Percentiles rank a stretch among this genome's conserved stretches.
Conservation (phyloP, 1,140 invertebrate genomes). For the Triops longicaudatus region DNA sequence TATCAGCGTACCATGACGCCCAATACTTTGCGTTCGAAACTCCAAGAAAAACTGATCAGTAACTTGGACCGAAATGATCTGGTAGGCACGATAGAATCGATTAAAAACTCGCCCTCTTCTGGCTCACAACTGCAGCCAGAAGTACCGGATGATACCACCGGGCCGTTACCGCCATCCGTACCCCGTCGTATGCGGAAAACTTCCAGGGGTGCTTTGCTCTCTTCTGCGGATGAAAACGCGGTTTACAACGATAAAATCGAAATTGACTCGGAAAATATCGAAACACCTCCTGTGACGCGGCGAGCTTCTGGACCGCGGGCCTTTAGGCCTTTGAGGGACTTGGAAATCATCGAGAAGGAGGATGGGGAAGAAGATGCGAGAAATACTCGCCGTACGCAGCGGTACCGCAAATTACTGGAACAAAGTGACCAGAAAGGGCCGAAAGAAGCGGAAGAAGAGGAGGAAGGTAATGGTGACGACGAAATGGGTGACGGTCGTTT, state of each 20-base stretch:
- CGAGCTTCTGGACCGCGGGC: conserved; percentile 48
- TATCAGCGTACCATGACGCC: conserved; percentile 34
- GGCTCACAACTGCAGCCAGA: neutral
- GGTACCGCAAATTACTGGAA: conserved; percentile 29
- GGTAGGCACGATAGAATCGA: conserved; percentile 33
- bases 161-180: conserved; percentile 37
- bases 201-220: conserved; percentile 30
- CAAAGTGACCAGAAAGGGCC: neutral
- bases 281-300: conserved; percentile 72
- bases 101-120: conserved; percentile 29
- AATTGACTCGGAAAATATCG: conserved; percentile 82
- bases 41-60: conserved; percentile 33
- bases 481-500: conserved; percentile 59
- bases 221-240: conserved; percentile 38
- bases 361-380: conserved; percentile 20
- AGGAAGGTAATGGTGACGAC: conserved; percentile 31
- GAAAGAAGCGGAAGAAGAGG: conserved; percentile 20
- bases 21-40: conserved; percentile 32
- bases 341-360: conserved; percentile 27
- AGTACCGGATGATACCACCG: conserved; percentile 1
- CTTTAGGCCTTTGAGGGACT: conserved; percentile 29
- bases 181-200: conserved; percentile 35
- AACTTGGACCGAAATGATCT: conserved; percentile 33
- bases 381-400: conserved; percentile 25
- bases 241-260: conserved; percentile 59